phyloP scores from a whole-genome alignment of 1,140 invertebrate genomes.

The Calliopsis andreniformis region DNA sequence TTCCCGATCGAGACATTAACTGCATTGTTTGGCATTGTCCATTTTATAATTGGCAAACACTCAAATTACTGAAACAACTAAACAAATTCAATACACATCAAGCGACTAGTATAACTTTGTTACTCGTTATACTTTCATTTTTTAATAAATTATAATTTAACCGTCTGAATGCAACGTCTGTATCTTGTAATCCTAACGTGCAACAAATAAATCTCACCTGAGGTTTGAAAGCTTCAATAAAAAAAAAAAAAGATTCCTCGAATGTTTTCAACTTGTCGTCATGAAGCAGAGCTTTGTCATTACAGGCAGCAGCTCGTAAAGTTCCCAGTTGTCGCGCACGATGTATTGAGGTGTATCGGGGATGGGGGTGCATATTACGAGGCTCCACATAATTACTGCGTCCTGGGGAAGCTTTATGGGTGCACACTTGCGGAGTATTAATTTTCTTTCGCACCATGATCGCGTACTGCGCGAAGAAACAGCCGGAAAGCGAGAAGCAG shows the following conservation, averaged over 20 bases:
- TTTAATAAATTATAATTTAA: too few species aligned
- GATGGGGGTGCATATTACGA: slow-evolving; percentile 61
- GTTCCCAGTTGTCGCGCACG: slow-evolving; percentile 50
- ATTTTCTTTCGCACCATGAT: slow-evolving; percentile 72
- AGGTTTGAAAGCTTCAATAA: too few species aligned
- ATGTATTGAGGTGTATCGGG: slow-evolving; percentile 54
- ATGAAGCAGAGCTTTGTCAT: slow-evolving; percentile 70
- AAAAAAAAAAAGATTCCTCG: background rate
- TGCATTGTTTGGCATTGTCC: too few species aligned
- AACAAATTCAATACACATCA: too few species aligned
- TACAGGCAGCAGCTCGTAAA: slow-evolving; percentile 76
- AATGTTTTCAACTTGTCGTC: slow-evolving; percentile 76
- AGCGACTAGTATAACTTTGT: too few species aligned
- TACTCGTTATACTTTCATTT: too few species aligned
- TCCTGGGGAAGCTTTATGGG: slow-evolving; percentile 77
- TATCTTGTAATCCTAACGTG: too few species aligned
- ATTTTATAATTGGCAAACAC: too few species aligned
- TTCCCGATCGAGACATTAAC: too few species aligned
- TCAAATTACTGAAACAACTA: too few species aligned
- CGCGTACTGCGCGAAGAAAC: slow-evolving; percentile 22
- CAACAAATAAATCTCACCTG: too few species aligned
- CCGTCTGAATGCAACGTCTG: too few species aligned
- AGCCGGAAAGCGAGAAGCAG: slow-evolving; percentile 44
- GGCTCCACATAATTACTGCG: slow-evolving; percentile 76
- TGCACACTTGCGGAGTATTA: slow-evolving; percentile 73